phyloP scores from a whole-genome alignment of 2,113 vertebrate species.

The Hemiprocne comata region DNA sequence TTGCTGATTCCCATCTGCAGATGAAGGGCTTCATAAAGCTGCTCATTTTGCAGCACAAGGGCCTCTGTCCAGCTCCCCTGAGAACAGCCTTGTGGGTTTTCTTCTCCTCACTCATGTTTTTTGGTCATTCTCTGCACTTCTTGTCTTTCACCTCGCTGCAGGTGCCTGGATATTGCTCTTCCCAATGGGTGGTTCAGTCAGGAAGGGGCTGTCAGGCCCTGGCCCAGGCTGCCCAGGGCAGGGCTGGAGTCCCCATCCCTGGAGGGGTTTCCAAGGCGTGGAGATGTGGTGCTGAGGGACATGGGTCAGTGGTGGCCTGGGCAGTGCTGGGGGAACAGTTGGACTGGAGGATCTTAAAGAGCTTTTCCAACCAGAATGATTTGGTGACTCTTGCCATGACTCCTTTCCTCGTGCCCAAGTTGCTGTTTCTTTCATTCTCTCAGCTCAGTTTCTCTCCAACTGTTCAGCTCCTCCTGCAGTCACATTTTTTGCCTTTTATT shows the following conservation, averaged over 20 bases:
- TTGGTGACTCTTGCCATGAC: not conserved
- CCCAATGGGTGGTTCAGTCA: too few species aligned
- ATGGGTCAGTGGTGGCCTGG: too few species aligned
- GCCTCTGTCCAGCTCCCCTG: not conserved
- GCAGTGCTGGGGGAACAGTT: too few species aligned
- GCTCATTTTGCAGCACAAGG: rapidly evolving
- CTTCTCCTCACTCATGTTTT: not conserved
- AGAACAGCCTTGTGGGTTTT: not conserved
- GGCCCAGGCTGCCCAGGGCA: too few species aligned
- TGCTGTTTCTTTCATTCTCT: not conserved
- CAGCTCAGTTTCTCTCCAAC: not conserved
- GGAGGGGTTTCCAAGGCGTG: too few species aligned
- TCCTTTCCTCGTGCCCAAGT: not conserved
- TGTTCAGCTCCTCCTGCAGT: not conserved
- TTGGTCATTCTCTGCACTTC: not conserved
- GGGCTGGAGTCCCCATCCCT: too few species aligned
- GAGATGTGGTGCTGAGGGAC: too few species aligned
- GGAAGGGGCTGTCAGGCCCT: too few species aligned
- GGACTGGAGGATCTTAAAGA: too few species aligned
- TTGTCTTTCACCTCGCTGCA: rapidly evolving
- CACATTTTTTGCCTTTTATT: not conserved
- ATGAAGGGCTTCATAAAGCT: not conserved
- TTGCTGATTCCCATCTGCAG: not conserved
- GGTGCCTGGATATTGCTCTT: not conserved
- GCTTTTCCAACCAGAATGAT: too few species aligned